A percentile compares a stretch with the other conserved stretches of the same genome.
These are phyloP conservation scores for Leptopterna dolabrata DNA, from an alignment of 2,888 invertebrate genomes.

Conservation along the genomic window DNA sequence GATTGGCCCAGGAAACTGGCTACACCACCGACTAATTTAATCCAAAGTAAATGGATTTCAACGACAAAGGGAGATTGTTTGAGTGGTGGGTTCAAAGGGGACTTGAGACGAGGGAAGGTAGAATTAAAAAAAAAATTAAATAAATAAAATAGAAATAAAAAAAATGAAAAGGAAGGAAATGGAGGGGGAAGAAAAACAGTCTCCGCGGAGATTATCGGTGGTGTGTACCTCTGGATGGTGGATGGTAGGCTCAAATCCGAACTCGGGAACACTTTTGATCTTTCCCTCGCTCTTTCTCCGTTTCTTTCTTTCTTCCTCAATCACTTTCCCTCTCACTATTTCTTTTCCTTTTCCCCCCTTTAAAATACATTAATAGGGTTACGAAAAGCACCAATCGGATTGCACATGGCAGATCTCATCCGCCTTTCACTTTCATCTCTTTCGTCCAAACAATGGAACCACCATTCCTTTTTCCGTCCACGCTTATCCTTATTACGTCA, in stretches of 20 bases:
- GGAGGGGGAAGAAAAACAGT: not conserved
- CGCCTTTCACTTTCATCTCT: not conserved
- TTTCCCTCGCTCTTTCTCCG: not conserved
- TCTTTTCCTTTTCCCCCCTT: not conserved
- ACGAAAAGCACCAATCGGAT: constrained; percentile 15
- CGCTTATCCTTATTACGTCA: not conserved
- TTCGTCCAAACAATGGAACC: not conserved
- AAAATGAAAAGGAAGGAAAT: not conserved
- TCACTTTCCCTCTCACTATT: not conserved
- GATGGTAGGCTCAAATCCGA: not conserved
- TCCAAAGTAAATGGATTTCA: constrained; percentile 43
- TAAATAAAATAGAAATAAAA: constrained; percentile 9
- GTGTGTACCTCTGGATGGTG: not conserved
- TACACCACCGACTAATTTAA: constrained; percentile 24
- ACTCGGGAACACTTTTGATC: constrained; percentile 12
- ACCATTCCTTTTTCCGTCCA: not conserved
- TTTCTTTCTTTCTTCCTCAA: not conserved
- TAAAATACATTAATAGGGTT: constrained; percentile 8
- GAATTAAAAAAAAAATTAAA: not conserved
- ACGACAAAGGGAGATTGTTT: constrained; percentile 32
- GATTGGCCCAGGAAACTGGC: constrained; percentile 25
- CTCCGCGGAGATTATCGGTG: constrained; percentile 25
- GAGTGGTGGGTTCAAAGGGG: constrained; percentile 16
- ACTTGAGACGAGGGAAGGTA: not conserved
- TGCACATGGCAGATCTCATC: not conserved